Percentiles rank a stretch among this genome's conserved stretches.
These are phyloP conservation scores for Pharmacophagus antenor DNA, from an alignment of 2,888 invertebrate genomes.

Conservation along the genomic window DNA sequence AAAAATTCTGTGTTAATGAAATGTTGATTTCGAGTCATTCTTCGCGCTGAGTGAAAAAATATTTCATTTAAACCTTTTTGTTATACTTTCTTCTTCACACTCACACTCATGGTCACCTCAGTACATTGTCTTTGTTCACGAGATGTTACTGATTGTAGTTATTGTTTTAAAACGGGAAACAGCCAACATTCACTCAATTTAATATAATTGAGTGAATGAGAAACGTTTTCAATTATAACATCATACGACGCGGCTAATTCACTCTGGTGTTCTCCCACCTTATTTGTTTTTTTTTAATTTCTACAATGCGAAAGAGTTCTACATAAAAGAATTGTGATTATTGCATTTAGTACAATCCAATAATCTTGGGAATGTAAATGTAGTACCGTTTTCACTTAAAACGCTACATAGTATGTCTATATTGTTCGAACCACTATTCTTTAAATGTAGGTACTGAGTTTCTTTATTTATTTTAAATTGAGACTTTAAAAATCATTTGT, in stretches of 20 bases:
- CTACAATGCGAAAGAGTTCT: conserved; percentile 13
- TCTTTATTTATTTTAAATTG: no score
- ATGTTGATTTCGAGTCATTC: neutral
- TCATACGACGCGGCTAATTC: conserved; percentile 41
- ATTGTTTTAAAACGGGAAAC: conserved; percentile 77
- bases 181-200: conserved; percentile 73
- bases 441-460: neutral
- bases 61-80: neutral
- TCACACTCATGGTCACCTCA: conserved; percentile 46
- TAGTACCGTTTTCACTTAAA: neutral
- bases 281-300: conserved; percentile 25
- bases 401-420: neutral
- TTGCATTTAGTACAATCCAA: conserved; percentile 8
- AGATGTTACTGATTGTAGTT: conserved; percentile 72
- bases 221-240: conserved; percentile 74
- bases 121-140: conserved; percentile 71
- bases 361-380: neutral
- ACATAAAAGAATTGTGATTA: neutral
- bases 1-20: neutral
- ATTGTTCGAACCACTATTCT: no score
- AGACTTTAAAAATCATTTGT: no score
- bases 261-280: conserved; percentile 20
- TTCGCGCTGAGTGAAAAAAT: neutral
- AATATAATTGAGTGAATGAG: conserved; percentile 75
- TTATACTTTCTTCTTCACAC: no score